A percentile compares a stretch with the other conserved stretches of the same genome.
These are phyloP conservation scores for Drosophila sordidapex DNA, from an alignment of 2,888 invertebrate species.

Conservation along the genomic window DNA sequence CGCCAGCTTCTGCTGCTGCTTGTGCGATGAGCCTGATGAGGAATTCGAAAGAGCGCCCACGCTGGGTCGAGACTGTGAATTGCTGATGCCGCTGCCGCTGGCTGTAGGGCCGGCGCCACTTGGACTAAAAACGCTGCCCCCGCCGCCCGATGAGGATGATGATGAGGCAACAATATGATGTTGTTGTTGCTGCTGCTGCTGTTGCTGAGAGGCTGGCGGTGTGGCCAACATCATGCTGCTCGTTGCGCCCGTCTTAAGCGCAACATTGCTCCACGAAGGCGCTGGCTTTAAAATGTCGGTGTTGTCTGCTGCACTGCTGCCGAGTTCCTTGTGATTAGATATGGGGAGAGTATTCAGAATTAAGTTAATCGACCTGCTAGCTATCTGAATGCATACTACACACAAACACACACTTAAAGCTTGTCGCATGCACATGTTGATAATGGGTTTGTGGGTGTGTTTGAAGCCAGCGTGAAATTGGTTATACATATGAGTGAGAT, in stretches of 20 bases:
- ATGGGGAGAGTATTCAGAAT: background rate
- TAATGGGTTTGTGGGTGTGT: slow-evolving; percentile 7
- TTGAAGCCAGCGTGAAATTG: slow-evolving; percentile 38
- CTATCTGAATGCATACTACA: background rate
- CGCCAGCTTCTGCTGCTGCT: slow-evolving; percentile 63
- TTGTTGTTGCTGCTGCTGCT: slow-evolving; percentile 66
- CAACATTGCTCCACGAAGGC: slow-evolving; percentile 86
- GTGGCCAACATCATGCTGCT: slow-evolving; percentile 85
- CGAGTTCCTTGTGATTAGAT: slow-evolving; percentile 80
- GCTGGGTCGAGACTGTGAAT: slow-evolving; percentile 78
- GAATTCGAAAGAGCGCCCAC: slow-evolving; percentile 81
- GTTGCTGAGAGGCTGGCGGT: slow-evolving; percentile 77
- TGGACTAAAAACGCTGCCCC: slow-evolving; percentile 74
- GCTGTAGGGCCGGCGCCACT: slow-evolving; percentile 50
- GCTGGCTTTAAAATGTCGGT: slow-evolving; percentile 86
- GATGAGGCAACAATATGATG: slow-evolving; percentile 72
- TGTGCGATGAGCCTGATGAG: slow-evolving; percentile 79
- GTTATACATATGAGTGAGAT: slow-evolving; percentile 7
- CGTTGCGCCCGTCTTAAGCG: slow-evolving; percentile 83
- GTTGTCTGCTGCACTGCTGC: slow-evolving; percentile 82
- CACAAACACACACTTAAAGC: slow-evolving; percentile 61
- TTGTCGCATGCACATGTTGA: slow-evolving; percentile 33
- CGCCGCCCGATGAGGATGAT: slow-evolving; percentile 77
- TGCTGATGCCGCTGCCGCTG: slow-evolving; percentile 56
- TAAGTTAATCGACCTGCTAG: background rate